Evolutionary conservation across 2,113 vertebrate species (phyloP).

Genomic region (Hoplias malabaricus): DNA sequence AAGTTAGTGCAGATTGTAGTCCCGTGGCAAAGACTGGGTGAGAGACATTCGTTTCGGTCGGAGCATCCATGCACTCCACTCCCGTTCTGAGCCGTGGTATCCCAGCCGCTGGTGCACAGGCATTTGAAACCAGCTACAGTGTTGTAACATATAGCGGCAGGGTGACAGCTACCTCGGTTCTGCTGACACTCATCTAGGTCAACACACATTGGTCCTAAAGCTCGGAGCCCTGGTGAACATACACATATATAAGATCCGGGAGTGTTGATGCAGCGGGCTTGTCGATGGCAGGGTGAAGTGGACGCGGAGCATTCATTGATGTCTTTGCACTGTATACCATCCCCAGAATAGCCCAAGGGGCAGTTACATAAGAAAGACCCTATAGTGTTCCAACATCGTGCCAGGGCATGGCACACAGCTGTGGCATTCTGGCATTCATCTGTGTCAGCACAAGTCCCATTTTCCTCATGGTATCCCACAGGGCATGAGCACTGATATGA

Average conservation of each 20-base stretch:
- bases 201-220: constrained; percentile 64
- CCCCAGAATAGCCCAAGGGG: constrained; percentile 67
- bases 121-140: constrained; percentile 70
- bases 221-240: constrained; percentile 68
- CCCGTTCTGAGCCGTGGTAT: constrained; percentile 50
- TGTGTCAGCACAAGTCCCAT: constrained; percentile 65
- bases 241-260: constrained; percentile 75
- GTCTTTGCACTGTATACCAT: constrained; percentile 73
- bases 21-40: constrained; percentile 57
- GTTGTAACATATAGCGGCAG: constrained; percentile 72
- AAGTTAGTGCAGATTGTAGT: constrained; percentile 66
- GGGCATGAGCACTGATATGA: constrained; percentile 68
- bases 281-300: constrained; percentile 63
- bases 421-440: constrained; percentile 68
- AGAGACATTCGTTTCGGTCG: constrained; percentile 73
- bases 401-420: constrained; percentile 63
- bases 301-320: constrained; percentile 71
- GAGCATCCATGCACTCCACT: constrained; percentile 63
- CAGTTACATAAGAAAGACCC: constrained; percentile 78
- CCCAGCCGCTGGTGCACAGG: constrained; percentile 69
- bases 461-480: constrained; percentile 65
- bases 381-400: constrained; percentile 71
- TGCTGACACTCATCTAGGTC: constrained; percentile 77
- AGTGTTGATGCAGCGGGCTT: constrained; percentile 71
- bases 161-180: constrained; percentile 65